Evolutionary conservation across 2,888 invertebrate species (phyloP).

Genomic region (Drosophila bunnanda): DNA sequence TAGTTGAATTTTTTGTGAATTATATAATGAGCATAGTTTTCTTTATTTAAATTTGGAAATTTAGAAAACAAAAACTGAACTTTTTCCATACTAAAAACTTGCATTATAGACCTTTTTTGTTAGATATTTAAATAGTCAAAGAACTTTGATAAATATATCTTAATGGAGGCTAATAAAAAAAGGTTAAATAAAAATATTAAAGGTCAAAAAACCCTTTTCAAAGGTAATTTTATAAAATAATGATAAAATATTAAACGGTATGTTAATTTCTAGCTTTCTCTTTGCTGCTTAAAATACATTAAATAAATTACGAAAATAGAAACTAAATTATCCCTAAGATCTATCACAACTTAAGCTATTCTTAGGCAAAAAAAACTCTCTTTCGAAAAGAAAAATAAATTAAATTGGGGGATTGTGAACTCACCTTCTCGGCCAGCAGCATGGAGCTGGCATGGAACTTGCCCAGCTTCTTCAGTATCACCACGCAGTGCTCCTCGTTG

Average conservation of each 20-base stretch:
- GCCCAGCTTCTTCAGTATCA: constrained; percentile 86
- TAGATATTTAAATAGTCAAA: neutral
- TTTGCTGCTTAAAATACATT: too few species aligned
- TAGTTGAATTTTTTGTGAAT: too few species aligned
- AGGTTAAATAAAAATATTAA: neutral
- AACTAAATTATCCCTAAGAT: too few species aligned
- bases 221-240: neutral
- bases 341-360: too few species aligned
- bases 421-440: constrained; percentile 86
- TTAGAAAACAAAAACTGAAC: too few species aligned
- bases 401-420: neutral
- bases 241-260: neutral
- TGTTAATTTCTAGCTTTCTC: too few species aligned
- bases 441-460: constrained; percentile 87
- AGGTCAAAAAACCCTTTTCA: too few species aligned
- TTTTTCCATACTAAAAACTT: neutral
- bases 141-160: neutral
- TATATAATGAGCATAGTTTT: neutral
- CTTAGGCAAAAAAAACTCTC: too few species aligned
- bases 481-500: constrained; percentile 85
- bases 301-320: too few species aligned
- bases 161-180: neutral
- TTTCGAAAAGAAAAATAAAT: neutral
- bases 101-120: neutral
- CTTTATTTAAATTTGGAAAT: too few species aligned